phyloP scores from a whole-genome alignment of 2,888 invertebrate genomes.

The Venusia cambrica region DNA sequence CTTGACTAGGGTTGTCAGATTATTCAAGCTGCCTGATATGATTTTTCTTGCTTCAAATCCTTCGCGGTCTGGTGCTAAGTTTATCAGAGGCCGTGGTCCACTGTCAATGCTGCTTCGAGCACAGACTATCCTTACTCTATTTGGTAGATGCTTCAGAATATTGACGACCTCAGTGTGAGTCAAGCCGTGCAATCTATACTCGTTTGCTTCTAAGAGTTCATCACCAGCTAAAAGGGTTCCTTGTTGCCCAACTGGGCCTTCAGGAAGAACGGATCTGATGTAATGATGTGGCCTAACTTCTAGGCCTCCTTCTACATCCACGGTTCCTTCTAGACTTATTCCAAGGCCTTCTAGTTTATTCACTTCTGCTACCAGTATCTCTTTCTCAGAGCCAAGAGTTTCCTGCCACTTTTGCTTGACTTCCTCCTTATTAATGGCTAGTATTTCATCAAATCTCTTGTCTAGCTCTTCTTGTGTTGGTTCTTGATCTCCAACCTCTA shows the following conservation, averaged over 20 bases:
- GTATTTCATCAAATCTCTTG: constrained; percentile 79
- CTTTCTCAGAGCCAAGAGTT: constrained; percentile 90
- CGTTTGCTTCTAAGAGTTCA: constrained; percentile 97
- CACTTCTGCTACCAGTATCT: constrained; percentile 95
- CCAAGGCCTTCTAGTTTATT: constrained; percentile 96
- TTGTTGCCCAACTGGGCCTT: constrained; percentile 97
- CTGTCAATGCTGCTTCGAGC: constrained; percentile 87
- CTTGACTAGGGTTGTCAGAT: constrained; percentile 90
- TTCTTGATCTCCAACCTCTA: constrained; percentile 79
- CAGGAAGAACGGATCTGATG: constrained; percentile 96
- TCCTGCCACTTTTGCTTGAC: constrained; percentile 90
- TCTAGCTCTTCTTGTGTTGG: constrained; percentile 74
- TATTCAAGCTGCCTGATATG: constrained; percentile 92
- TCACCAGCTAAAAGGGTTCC: constrained; percentile 96
- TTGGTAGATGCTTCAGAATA: constrained; percentile 95
- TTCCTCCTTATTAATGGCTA: constrained; percentile 79
- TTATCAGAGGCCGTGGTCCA: constrained; percentile 86
- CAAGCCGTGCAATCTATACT: constrained; percentile 93
- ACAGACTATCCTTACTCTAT: constrained; percentile 94
- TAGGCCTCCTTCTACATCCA: constrained; percentile 97
- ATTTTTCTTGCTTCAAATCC: constrained; percentile 91
- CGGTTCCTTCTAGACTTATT: constrained; percentile 98
- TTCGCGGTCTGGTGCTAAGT: constrained; percentile 88
- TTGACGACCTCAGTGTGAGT: constrained; percentile 98
- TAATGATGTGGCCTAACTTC: constrained; percentile 99